Evolutionary conservation across 2,888 invertebrate genomes (phyloP), one percentile per base, ranked within the genome.

Genomic region (Pediacus dermestoides): DNA sequence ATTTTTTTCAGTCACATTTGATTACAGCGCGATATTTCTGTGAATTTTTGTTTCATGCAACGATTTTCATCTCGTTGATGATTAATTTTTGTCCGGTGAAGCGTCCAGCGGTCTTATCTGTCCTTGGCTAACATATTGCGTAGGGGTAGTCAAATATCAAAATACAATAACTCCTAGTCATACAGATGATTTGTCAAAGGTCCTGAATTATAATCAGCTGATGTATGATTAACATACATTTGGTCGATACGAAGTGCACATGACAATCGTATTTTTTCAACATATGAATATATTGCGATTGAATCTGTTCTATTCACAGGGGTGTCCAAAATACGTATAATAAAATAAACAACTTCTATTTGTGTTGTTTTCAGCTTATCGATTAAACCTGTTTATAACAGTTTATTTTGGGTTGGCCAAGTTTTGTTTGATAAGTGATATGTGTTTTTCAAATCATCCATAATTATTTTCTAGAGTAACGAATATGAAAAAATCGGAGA

Each of bases 81-180:
- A 46, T 44, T 46, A 44, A 48, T 50, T 46, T 50, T 50, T 42
- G 48, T 42, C 45, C 42, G 38, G 36, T 30, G 42, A 44, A 49
- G 39, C 46, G 38, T 37, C 44, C 34, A 32, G 28, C 28, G 14
- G 48, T 36, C 48, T 58, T 60, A 58, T 60, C 60, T 57, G 48
- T 50, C 55, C 58, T 48, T 48, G 45, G 47, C 57, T 44, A 62
- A 58, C 62, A 63, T 62, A 63, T 64, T 63, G 63, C 63, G 60
- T 61, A 60, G 63, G 62, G 63, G 63, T 63, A 54, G 61, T 56
- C 57, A 57, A 64, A 66, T 64, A 63, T 64, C 63, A 61, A 63
- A 63, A 61, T 55, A 63, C 63, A 64, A 66, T 64, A 60, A 61
- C 53, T 53, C 44, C 43, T 44, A 54, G 57, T 49, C 43, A 48